Evolutionary conservation across 2,113 vertebrate species (phyloP).

Genomic region (Sylvietta virens): DNA sequence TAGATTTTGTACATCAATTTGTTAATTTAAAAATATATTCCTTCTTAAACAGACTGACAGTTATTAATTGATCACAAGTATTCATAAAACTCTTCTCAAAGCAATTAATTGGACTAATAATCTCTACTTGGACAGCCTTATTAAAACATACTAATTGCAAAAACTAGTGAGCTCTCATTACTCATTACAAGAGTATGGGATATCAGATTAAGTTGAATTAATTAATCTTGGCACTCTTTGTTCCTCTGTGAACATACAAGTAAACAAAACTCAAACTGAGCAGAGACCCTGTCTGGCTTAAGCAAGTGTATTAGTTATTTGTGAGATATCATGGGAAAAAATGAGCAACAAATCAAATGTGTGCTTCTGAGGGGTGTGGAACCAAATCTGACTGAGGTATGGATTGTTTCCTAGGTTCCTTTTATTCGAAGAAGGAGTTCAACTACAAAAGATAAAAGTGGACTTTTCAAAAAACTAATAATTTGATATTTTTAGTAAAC

Average conservation of each 20-base stretch:
- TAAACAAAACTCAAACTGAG: constrained; percentile 21
- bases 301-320: neutral
- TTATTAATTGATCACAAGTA: constrained; percentile 22
- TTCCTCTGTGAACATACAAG: neutral
- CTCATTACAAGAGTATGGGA: neutral
- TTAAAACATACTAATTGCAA: constrained; percentile 13
- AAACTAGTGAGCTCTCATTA: neutral
- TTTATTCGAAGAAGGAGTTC: neutral
- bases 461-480: neutral
- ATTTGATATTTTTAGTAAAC: neutral
- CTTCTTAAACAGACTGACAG: neutral
- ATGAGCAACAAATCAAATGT: neutral
- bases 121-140: neutral
- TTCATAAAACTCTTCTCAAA: constrained; percentile 35
- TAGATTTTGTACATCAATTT: neutral
- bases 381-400: neutral
- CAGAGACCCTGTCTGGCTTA: neutral
- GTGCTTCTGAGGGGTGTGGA: neutral
- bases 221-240: constrained; percentile 35
- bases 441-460: neutral
- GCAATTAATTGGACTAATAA: constrained; percentile 46
- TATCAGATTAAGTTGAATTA: constrained; percentile 45
- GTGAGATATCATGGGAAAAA: neutral
- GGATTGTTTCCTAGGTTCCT: neutral
- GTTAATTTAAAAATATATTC: constrained; percentile 10